phyloP scores from a whole-genome alignment of 2,113 vertebrate genomes.

The Sapayoa aenigma region DNA sequence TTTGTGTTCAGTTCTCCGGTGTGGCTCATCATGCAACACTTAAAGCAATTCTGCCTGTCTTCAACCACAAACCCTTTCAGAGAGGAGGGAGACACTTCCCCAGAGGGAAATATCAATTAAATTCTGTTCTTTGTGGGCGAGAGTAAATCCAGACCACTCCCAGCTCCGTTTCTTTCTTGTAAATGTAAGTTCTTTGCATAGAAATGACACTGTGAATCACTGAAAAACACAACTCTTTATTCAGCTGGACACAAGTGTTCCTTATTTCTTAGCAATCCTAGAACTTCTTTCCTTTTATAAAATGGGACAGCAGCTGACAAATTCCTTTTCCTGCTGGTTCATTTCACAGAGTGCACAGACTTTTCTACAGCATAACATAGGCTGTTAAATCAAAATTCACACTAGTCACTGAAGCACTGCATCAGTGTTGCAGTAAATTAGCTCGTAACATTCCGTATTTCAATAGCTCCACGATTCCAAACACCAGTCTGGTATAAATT shows the following conservation, averaged over 20 bases:
- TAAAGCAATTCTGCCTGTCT: neutral
- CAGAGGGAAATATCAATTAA: neutral
- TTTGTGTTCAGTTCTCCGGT: neutral
- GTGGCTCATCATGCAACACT: neutral
- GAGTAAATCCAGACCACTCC: neutral
- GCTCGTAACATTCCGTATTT: neutral
- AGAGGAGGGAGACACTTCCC: neutral
- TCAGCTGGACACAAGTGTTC: neutral
- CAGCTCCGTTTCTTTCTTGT: neutral
- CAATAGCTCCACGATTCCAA: neutral
- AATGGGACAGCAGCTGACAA: neutral
- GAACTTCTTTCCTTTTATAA: neutral
- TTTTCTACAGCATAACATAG: neutral
- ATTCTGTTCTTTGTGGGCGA: neutral
- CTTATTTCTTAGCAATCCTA: neutral
- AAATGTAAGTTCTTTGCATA: neutral
- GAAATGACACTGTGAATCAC: neutral
- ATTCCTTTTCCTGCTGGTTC: neutral
- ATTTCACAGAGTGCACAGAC: neutral
- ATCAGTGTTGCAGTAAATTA: neutral
- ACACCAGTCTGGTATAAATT: neutral
- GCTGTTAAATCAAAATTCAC: neutral
- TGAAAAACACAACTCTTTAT: neutral
- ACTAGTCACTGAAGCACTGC: neutral
- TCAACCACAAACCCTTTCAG: neutral